Base-by-base conservation (phyloP, 2,797 vertebrate species). In the Tachyglossus aculeatus region DNA sequence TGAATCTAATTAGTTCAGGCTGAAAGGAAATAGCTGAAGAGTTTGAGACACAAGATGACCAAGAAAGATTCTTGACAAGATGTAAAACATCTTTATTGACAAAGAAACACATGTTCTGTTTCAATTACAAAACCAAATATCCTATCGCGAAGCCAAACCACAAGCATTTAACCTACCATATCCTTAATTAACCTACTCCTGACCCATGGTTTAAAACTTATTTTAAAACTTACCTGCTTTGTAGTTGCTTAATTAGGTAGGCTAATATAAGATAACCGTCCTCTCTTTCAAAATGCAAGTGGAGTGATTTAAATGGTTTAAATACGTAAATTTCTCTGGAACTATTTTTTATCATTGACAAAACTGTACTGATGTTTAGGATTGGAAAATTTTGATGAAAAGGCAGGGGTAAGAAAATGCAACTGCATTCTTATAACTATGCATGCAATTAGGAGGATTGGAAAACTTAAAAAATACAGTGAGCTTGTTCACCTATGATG, bases 11-110 rank as follows among this genome's bases (percentile, higher is more conserved):
- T 91, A 82, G 80, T 88, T 89, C 82, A 88, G 65, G 84, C 72
- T 89, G 82, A 86, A 85, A 89, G 86, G 81, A 93, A 94, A 89
- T 78, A 88, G 84, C 56, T 81, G 29, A 78, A 88, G 36, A 89
- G 32, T 57, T 67, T 67, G 62, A 86, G 74, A 80, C 74, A 81
- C 34, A 77, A n/a, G 48, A 82, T 84, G 79, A 90, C 72, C 70
- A 84, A 80, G 74, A 80, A 74, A 80, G 62, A 77, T 81, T 81
- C 89, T 80, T 85, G 83, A 88, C 77, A 91, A 86, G 76, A 91
- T 83, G 75, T 83, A 82, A 87, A 83, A 90, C 80, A 90, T 87
- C 74, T 76, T 88, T 86, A 88, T 75, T 83, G 76, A 86, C 69
- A 86, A 73, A 78, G 29, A 80, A 88, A 72, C 68, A 73, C 34